Percentiles rank a stretch among this genome's conserved stretches.
Evolutionary conservation across 2,113 vertebrate genomes (phyloP).

Genomic region (Ailurus styani): DNA sequence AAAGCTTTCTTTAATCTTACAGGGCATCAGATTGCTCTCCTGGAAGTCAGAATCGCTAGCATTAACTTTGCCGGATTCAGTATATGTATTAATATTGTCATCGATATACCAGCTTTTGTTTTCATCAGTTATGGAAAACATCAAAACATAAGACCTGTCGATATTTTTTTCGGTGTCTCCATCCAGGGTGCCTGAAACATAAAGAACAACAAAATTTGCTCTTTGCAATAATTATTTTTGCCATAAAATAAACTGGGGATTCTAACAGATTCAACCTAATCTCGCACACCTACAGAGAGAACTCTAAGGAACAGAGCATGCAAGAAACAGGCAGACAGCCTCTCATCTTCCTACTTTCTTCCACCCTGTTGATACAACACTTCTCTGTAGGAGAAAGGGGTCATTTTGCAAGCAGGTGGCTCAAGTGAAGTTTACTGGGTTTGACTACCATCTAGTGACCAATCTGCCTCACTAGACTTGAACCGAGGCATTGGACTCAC

Average conservation of each 20-base stretch:
- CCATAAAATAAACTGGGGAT: background rate
- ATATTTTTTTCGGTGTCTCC: conserved; percentile 68
- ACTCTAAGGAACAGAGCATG: background rate
- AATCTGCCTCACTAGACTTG: background rate
- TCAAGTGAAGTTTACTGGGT: background rate
- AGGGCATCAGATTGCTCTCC: conserved; percentile 92
- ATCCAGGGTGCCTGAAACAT: conserved; percentile 83
- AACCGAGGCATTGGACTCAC: background rate
- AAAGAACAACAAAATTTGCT: background rate
- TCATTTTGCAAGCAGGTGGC: background rate
- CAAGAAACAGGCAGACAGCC: background rate
- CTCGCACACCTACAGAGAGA: background rate
- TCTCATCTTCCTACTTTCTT: background rate
- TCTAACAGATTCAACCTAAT: background rate
- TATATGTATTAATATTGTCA: conserved; percentile 88
- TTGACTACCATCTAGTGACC: background rate
- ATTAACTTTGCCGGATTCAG: conserved; percentile 80
- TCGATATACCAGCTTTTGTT: conserved; percentile 94
- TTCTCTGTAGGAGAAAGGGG: background rate
- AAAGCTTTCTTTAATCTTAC: conserved; percentile 78
- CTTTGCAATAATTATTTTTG: background rate
- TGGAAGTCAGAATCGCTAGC: conserved; percentile 86
- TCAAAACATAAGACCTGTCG: conserved; percentile 84
- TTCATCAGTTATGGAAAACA: conserved; percentile 91
- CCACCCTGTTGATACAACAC: background rate